Percentiles rank a stretch among this genome's conserved stretches.
Evolutionary conservation across 2,113 vertebrate genomes (phyloP).

Genomic region (Mungos mungo): DNA sequence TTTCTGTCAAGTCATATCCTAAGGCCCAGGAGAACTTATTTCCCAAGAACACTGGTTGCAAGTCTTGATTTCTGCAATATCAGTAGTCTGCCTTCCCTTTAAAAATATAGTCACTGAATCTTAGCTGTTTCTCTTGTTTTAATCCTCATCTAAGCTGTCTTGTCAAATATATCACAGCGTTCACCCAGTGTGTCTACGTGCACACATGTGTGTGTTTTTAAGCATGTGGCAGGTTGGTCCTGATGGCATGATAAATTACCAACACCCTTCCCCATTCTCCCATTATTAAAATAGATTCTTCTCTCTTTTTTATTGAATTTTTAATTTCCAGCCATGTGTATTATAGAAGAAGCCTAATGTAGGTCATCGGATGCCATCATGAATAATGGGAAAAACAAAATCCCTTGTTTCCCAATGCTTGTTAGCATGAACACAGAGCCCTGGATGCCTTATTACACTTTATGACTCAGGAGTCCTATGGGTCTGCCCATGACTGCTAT

Average conservation of each 20-base stretch:
- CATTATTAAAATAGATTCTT: not conserved
- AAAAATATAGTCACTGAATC: not conserved
- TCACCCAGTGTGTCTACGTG: not conserved
- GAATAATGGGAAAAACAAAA: conserved; percentile 10
- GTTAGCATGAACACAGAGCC: conserved; percentile 11
- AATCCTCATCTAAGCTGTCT: not conserved
- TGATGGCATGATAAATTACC: not conserved
- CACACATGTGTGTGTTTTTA: not conserved
- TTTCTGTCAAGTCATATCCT: not conserved
- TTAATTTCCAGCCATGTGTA: conserved; percentile 2
- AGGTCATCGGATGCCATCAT: not conserved
- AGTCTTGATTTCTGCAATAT: not conserved
- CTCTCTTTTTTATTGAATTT: not conserved
- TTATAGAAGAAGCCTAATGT: not conserved
- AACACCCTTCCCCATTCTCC: not conserved
- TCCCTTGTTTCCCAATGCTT: not conserved
- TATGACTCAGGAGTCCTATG: conserved; percentile 6
- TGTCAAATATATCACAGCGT: not conserved
- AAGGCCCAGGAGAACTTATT: not conserved
- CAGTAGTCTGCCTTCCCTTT: not conserved
- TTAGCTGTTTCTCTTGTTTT: not conserved
- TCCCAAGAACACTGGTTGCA: not conserved
- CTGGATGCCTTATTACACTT: not conserved
- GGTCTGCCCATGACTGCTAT: not conserved
- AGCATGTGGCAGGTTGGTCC: not conserved